Percentiles rank a stretch among this genome's conserved stretches.
phyloP scores from a whole-genome alignment of 2,797 vertebrate genomes.

The Pantherophis vulpinus region DNA sequence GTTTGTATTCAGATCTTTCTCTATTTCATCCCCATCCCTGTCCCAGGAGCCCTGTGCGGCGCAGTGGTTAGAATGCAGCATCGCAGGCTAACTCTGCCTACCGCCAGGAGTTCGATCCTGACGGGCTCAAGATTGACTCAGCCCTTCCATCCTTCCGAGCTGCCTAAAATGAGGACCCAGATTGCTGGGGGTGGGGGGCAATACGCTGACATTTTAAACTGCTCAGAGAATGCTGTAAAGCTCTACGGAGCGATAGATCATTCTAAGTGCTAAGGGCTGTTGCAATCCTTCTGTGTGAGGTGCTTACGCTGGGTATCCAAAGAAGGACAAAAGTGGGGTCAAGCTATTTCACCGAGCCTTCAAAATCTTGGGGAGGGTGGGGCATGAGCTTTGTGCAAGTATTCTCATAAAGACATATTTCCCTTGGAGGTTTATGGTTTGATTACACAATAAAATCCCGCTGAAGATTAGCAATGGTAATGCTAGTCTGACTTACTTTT shows the following conservation, averaged over 20 bases:
- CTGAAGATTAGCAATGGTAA: slow-evolving; percentile 16
- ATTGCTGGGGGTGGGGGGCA: neutral
- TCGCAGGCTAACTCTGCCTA: neutral
- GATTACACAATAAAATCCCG: neutral
- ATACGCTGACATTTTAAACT: neutral
- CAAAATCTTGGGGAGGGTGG: no score
- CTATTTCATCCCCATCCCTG: neutral
- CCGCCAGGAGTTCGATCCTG: neutral
- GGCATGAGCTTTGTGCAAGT: neutral
- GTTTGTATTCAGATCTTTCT: neutral
- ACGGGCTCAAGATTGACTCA: neutral
- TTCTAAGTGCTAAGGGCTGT: neutral
- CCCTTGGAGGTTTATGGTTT: neutral
- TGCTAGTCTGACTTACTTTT: neutral
- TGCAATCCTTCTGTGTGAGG: neutral
- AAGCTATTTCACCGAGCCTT: neutral
- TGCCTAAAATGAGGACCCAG: neutral
- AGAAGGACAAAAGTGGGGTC: neutral
- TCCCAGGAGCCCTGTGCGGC: neutral
- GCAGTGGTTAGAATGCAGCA: neutral
- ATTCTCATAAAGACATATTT: neutral
- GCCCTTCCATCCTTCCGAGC: neutral
- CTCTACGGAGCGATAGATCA: neutral
- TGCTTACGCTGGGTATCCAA: neutral
- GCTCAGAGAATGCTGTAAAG: neutral